Evolutionary conservation across 2,888 invertebrate species (phyloP).

Genomic region (Himalopsyche tibetana): DNA sequence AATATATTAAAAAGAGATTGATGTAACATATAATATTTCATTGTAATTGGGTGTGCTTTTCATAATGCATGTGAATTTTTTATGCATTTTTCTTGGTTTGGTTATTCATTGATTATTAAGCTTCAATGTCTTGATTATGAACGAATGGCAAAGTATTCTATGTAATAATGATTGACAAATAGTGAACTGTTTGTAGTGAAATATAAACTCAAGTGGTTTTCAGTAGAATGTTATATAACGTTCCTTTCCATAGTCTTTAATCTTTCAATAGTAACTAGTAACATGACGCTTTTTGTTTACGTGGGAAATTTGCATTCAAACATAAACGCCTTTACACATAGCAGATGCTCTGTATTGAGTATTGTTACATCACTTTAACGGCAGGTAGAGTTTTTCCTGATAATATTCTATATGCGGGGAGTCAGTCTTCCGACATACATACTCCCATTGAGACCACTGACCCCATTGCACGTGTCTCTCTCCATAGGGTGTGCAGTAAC

Average conservation of each 20-base stretch:
- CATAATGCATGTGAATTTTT: no score
- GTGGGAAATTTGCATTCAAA: constrained; percentile 15
- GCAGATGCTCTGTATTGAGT: constrained; percentile 24
- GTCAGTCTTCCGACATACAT: constrained; percentile 40
- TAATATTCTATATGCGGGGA: constrained; percentile 42
- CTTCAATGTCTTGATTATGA: no score
- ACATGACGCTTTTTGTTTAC: not conserved
- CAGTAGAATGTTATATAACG: not conserved
- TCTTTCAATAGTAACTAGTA: not conserved
- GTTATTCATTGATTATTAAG: no score
- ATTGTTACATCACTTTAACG: constrained; percentile 40
- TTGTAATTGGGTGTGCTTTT: no score
- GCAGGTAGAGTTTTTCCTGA: constrained; percentile 33
- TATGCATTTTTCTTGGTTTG: no score
- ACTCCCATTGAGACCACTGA: constrained; percentile 32
- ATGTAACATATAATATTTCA: no score
- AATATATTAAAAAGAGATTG: no score
- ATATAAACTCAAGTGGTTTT: no score
- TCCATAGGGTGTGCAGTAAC: not conserved
- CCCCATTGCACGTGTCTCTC: constrained; percentile 39
- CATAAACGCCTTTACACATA: constrained; percentile 6
- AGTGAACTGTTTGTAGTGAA: no score
- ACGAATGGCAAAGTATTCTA: no score
- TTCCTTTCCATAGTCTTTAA: not conserved
- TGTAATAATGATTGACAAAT: no score